Evolutionary conservation across 2,113 vertebrate species (phyloP), one percentile per base, ranked within the genome.

Genomic region (Tyrannus savana): DNA sequence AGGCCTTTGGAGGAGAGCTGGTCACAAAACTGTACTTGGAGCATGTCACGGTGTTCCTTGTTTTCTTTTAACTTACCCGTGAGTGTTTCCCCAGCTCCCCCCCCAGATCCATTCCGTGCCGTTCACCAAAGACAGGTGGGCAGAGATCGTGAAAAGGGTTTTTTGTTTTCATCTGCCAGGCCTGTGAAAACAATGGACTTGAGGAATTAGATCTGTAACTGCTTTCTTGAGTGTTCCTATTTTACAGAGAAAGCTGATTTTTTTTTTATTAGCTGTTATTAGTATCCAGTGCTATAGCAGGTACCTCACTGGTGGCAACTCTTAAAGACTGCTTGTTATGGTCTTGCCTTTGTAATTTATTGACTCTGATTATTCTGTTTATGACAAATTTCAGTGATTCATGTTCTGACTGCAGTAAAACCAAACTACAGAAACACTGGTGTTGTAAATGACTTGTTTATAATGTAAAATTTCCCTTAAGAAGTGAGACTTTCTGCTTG

Each of bases 31-130:
- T 47, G 10, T 74, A 19, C 60, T 50, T 30, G 28, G 35, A 71
- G 24, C 25, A 5, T 4, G 27, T 53, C n/a, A 9, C 6, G 28
- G 41, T 55, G 35, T 85, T 81, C 21, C 5, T 33, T 25, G 17
- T 64, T 73, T n/a, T 30, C 35, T 67, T 64, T 2, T 25, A 23
- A 28, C 35, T 19, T n/a, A 5, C 0, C 16, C 1, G 1, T 31
- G 39, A 41, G 12, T 41, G 21, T 22, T 68, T 69, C 19, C 13
- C 19, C 50, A 58, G 7, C 25, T 25, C 52, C 12, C 0, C 2
- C 14, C 46, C 58, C 14, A 35, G 28, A 6, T 50, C 33, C 18
- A 4, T 27, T 52, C 84, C 58, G 59, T 56, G 41, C 31, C 1
- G 0, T 56, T 60, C 49, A 42, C 5, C 62, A 33, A 53, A 77